Conservation (phyloP, 2,797 vertebrate species). For the Margarornis squamiger region DNA sequence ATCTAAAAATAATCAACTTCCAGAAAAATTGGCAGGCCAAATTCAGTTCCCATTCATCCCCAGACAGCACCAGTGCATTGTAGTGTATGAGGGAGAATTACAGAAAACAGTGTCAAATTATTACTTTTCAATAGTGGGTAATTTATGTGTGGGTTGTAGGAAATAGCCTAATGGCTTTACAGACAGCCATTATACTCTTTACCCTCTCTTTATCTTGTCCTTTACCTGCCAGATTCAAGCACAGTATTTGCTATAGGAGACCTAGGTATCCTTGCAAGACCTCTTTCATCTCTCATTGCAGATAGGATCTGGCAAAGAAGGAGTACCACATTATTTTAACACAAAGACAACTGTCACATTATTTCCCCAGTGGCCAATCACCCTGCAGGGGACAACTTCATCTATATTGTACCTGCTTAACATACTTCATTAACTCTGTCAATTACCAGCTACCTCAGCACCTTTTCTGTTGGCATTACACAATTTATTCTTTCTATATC, state of each 20-base stretch:
- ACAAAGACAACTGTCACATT: conserved; percentile 58
- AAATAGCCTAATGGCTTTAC: conserved; percentile 19
- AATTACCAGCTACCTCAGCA: conserved; percentile 57
- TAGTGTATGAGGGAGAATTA: background rate
- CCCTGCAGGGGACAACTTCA: conserved; percentile 57
- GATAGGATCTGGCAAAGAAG: conserved; percentile 58
- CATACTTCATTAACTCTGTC: conserved; percentile 64
- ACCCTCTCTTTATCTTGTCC: conserved; percentile 24
- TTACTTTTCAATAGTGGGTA: conserved; percentile 26
- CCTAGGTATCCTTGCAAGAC: conserved; percentile 26
- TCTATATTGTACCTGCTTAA: conserved; percentile 63
- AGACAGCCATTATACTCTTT: conserved; percentile 8
- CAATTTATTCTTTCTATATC: conserved; percentile 42
- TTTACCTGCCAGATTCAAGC: conserved; percentile 2
- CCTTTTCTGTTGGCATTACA: conserved; percentile 30
- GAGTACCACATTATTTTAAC: conserved; percentile 50
- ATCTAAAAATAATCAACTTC: conserved; percentile 44
- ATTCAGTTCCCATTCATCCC: conserved; percentile 20
- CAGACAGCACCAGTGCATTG: background rate
- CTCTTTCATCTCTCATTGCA: conserved; percentile 43
- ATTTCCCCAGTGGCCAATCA: conserved; percentile 64
- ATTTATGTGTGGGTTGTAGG: background rate
- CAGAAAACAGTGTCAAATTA: conserved; percentile 23
- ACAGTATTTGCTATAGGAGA: background rate
- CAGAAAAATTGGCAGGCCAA: conserved; percentile 18